These are phyloP conservation scores for Megathymus violae DNA, from an alignment of 1,140 invertebrate genomes.

Conservation along the genomic window DNA sequence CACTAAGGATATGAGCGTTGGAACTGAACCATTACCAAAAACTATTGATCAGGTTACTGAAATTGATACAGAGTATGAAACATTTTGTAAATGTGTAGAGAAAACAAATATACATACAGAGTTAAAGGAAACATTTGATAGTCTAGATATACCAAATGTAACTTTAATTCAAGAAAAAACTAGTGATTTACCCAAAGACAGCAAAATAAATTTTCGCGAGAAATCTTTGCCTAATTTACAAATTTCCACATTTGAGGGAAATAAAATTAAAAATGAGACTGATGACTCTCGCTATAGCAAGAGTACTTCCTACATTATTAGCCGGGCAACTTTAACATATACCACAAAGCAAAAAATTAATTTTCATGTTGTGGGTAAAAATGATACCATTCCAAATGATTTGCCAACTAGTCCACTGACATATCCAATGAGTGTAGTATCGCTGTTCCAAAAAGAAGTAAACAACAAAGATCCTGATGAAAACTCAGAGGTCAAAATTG, in stretches of 20 bases:
- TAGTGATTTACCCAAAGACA: conserved; percentile 52
- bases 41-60: conserved; percentile 52
- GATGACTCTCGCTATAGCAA: conserved; percentile 46
- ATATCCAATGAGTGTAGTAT: conserved; percentile 71
- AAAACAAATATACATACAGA: conserved; percentile 35
- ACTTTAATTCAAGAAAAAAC: conserved; percentile 64
- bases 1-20: conserved; percentile 47
- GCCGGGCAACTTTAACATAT: conserved; percentile 68
- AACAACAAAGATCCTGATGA: conserved; percentile 42
- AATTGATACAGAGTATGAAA: conserved; percentile 43
- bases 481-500: conserved; percentile 19
- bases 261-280: conserved; percentile 36
- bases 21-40: conserved; percentile 45
- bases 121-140: conserved; percentile 59
- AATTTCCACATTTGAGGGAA: conserved; percentile 46
- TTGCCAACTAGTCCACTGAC: conserved; percentile 47
- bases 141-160: conserved; percentile 75
- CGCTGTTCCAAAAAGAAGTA: conserved; percentile 65
- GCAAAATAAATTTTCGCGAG: conserved; percentile 50
- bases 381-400: conserved; percentile 47
- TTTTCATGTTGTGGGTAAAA: conserved; percentile 63
- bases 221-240: conserved; percentile 57
- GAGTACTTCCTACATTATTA: conserved; percentile 64
- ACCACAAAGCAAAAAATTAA: conserved; percentile 75
- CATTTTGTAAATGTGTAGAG: conserved; percentile 36